Base-by-base conservation (phyloP, 2,113 vertebrate species). In the Phasianus colchicus region DNA sequence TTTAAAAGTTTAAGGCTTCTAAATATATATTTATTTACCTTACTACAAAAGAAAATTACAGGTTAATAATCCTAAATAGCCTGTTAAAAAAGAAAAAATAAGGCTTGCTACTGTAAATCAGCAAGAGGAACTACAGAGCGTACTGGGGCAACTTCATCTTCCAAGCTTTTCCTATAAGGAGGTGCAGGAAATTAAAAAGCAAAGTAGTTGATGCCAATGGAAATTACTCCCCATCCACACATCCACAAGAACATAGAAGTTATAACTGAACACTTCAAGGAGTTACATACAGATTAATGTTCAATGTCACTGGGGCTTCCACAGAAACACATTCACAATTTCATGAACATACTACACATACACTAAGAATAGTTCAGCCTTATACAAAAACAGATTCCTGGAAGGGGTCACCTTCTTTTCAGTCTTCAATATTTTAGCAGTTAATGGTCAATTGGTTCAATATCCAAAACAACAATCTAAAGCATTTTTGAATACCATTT, bases 1-100 rank as follows among this genome's bases (percentile, higher is more conserved):
- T 20, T 4, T 34, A 40, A 29, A 29, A 40, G 38, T 27, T 30
- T 22, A 64, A 64, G 61, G 32, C 30, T 90, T 86, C 74, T 24
- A 86, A 67, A 48, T 48, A 48, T 20, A 47, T 20, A 45, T 17
- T 18, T 45, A 45, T 95, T 82, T 80, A 94, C 74, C 43, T 32
- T 86, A 48, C 36, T 72, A 75, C 20, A 67, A 81, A 86, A 88
- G 72, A 90, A 88, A 87, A 91, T 82, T 82, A 52, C 43, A 48
- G 69, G 52, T 60, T 91, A 79, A 87, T 52, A 89, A 72, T 43
- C 30, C 52, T 60, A 89, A 92, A 92, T 57, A 84, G 58, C 40
- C 89, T 79, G 63, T 85, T 87, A 89, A 89, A 87, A 27, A 48
- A 22, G 10, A 27, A 27, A 27, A 54, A 54, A 54, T 72, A 85